Percentiles rank a stretch among this genome's conserved stretches.
Evolutionary conservation across 2,113 vertebrate genomes (phyloP).

Genomic region (Oncorhynchus masou): DNA sequence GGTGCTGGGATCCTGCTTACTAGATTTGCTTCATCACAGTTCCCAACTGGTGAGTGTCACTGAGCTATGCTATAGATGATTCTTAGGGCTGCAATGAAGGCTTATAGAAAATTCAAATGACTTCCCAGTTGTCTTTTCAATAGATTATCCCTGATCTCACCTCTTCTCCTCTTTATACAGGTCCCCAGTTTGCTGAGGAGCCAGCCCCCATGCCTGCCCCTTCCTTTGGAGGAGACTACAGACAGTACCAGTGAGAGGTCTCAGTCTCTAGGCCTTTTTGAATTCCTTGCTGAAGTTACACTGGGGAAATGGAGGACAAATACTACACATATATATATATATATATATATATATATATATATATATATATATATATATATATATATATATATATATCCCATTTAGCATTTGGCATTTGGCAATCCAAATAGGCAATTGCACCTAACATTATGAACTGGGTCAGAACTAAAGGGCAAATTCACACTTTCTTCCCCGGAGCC

Average conservation of each 20-base stretch:
- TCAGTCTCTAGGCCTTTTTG: constrained; percentile 50
- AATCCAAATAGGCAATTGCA: constrained; percentile 38
- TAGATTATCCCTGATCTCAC: background rate
- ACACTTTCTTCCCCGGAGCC: too few relatives aligned
- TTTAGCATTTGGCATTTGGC: too few relatives aligned
- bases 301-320: constrained; percentile 42
- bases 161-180: constrained; percentile 55
- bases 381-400: too few relatives aligned
- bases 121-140: too few relatives aligned
- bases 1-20: constrained; percentile 94
- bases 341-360: too few relatives aligned
- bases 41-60: constrained; percentile 83
- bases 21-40: constrained; percentile 90
- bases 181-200: constrained; percentile 86
- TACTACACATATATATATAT: too few relatives aligned
- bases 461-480: constrained; percentile 42
- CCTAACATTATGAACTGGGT: constrained; percentile 42
- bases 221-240: constrained; percentile 85
- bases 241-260: constrained; percentile 85
- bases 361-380: too few relatives aligned
- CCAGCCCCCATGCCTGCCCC: constrained; percentile 72
- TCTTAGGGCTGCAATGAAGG: background rate
- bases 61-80: background rate
- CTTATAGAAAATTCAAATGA: too few relatives aligned
- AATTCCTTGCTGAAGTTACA: constrained; percentile 68